Conservation (phyloP, 2,888 invertebrate genomes). For the Chymomyza procnemis region DNA sequence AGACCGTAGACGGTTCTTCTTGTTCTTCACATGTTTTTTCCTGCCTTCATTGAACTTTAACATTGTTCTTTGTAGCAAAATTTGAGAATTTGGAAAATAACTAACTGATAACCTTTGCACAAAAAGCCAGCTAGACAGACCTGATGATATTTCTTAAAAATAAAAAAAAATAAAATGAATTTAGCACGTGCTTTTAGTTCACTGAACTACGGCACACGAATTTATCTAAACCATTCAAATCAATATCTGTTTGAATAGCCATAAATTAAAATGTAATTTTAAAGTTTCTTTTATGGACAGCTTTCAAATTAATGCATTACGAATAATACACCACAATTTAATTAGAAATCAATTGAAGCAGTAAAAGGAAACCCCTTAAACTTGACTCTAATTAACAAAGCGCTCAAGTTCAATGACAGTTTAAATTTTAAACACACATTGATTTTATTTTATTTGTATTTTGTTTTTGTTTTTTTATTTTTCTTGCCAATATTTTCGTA, state of each 20-base stretch:
- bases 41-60: too few species aligned
- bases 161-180: too few species aligned
- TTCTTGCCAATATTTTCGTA: not conserved
- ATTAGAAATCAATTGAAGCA: not conserved
- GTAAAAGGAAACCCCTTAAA: not conserved
- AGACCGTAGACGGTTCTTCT: too few species aligned
- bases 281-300: not conserved
- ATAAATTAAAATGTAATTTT: not conserved
- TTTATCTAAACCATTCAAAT: not conserved
- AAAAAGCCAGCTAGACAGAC: too few species aligned
- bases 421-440: not conserved
- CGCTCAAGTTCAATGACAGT: constrained; percentile 50
- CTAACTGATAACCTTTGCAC: too few species aligned
- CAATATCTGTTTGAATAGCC: not conserved
- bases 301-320: not conserved
- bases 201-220: not conserved
- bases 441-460: not conserved
- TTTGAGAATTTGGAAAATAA: too few species aligned
- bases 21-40: too few species aligned
- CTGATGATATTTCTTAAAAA: too few species aligned
- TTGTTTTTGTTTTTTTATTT: too few species aligned
- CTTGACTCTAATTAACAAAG: not conserved
- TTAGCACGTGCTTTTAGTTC: too few species aligned
- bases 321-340: not conserved
- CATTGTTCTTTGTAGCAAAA: too few species aligned